Conservation (phyloP, 1,140 invertebrate species). For the Atta texana region DNA sequence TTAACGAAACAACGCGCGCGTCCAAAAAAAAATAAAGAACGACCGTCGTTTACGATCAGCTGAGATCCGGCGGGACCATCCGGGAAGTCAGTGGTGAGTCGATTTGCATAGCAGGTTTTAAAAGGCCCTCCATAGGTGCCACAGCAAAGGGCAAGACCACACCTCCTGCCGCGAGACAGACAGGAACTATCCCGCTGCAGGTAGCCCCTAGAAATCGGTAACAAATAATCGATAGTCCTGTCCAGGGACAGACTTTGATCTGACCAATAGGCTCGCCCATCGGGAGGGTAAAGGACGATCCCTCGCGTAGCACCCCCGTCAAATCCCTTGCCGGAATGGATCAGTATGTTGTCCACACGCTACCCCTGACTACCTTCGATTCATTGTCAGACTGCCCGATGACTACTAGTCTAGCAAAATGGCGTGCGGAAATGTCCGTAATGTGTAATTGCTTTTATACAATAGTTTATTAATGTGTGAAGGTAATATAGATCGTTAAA, state of each 20-base stretch:
- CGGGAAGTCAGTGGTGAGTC: not conserved
- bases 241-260: slow-evolving; percentile 74
- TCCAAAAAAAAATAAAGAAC: not conserved
- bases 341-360: slow-evolving; percentile 72
- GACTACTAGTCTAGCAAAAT: slow-evolving; percentile 74
- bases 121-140: not conserved
- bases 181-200: slow-evolving; percentile 53
- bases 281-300: slow-evolving; percentile 79
- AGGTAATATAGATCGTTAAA: not conserved
- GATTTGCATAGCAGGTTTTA: slow-evolving; percentile 62
- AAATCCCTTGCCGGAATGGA: slow-evolving; percentile 72
- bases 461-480: not conserved
- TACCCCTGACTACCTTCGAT: slow-evolving; percentile 76
- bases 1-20: slow-evolving; percentile 34
- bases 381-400: slow-evolving; percentile 66
- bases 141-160: slow-evolving; percentile 58
- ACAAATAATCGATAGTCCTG: slow-evolving; percentile 82
- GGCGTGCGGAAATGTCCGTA: slow-evolving; percentile 63
- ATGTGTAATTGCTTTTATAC: not conserved
- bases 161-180: slow-evolving; percentile 57
- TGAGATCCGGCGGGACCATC: slow-evolving; percentile 30
- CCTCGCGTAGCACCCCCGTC: slow-evolving; percentile 77
- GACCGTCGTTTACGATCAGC: slow-evolving; percentile 38
- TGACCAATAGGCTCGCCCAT: slow-evolving; percentile 80
- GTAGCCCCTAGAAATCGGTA: slow-evolving; percentile 72